Base-by-base conservation (phyloP, 2,113 vertebrate genomes). In the Rissa tridactyla region DNA sequence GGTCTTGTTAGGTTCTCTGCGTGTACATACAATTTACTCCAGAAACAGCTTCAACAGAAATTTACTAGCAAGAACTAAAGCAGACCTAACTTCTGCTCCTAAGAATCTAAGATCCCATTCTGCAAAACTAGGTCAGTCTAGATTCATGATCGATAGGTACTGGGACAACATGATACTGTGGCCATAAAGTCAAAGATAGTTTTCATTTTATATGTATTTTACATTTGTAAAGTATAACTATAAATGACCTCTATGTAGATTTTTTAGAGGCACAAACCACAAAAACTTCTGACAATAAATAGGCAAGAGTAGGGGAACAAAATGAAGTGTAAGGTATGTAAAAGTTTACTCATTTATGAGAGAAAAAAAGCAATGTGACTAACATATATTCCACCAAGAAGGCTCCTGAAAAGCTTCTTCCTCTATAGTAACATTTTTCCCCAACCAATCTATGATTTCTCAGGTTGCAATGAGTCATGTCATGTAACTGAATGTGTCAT, bases 401-500 rank as follows among this genome's bases (percentile, higher is more conserved):
- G 30, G 34, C 27, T 92, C 82, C 80, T 91, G 65, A 76, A 94
- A 92, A 83, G 8, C n/a, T 38, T 93, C 40, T 94, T 84, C 57
- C 46, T 52, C 49, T 79, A 49, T 44, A 92, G 66, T 80, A 92
- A 88, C 60, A 60, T 79, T 97, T 92, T 95, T 90, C 77, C 17
- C 38, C 38, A 94, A 83, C 42, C 82, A 96, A 46, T 93, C 70
- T 91, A 76, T 11, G 21, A 94, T 89, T 96, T 97, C 77, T 96
- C 88, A 80, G 82, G 75, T 95, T 96, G 82, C 78, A 94, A 26
- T 86, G 83, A 94, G 86, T 95, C 94, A 95, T 92, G 95, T 94
- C 94, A 82, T 92, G 70, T 89, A 95, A 97, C 82, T 60, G 71
- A 93, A 95, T 75, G 91, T 94, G 88, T 91, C 95, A 94, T 47